Conservation (phyloP, 2,113 vertebrate genomes). For the Neomonachus schauinslandi region DNA sequence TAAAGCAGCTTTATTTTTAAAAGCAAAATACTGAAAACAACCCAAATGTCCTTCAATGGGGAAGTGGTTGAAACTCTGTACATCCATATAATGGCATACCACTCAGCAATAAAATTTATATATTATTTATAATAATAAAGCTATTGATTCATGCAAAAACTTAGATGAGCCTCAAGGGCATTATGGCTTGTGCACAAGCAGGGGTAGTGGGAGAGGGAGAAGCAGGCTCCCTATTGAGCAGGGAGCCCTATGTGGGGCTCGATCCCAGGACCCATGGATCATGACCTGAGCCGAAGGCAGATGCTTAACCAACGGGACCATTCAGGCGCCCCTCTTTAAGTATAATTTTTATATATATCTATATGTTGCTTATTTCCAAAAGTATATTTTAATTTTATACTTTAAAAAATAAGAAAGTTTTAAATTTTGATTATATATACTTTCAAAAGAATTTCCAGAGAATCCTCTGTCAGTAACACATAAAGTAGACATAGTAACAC, state of each 20-base stretch:
- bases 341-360: not conserved
- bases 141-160: not conserved
- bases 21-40: conserved; percentile 12
- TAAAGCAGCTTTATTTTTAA: conserved; percentile 12
- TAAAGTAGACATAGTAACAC: not conserved
- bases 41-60: not conserved
- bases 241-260: not conserved
- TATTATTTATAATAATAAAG: conserved; percentile 9
- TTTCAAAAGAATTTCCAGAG: conserved; percentile 6
- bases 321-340: not conserved
- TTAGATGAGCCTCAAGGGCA: not conserved
- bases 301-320: not conserved
- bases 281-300: not conserved
- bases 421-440: not conserved
- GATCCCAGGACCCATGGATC: not conserved
- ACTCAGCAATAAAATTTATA: not conserved
- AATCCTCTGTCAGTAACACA: not conserved
- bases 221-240: not conserved
- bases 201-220: not conserved
- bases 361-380: not conserved
- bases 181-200: not conserved
- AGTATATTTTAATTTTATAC: not conserved
- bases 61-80: not conserved
- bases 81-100: not conserved
- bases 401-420: conserved; percentile 14